A percentile compares a stretch with the other conserved stretches of the same genome.
phyloP scores from a whole-genome alignment of 2,797 vertebrate species.

The Neosalanx taihuensis region DNA sequence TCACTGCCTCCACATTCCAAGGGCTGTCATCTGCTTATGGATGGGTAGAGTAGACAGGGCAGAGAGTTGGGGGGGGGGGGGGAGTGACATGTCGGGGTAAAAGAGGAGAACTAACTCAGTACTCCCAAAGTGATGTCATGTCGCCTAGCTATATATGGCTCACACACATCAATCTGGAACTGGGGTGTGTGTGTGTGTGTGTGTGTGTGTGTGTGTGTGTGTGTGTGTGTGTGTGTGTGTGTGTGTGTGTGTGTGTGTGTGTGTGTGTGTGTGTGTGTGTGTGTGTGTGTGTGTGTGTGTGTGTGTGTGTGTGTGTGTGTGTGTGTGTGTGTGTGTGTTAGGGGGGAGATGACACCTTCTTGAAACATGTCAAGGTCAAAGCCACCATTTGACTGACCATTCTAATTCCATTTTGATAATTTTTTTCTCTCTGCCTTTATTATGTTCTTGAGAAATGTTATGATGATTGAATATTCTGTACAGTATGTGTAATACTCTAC shows the following conservation, averaged over 20 bases:
- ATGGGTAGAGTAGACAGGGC: background rate
- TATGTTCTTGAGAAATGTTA: too few relatives aligned
- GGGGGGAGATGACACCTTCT: too few relatives aligned
- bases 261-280: constrained; percentile 6
- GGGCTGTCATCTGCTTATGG: constrained; percentile 35
- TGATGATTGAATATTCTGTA: background rate
- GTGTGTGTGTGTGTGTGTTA: background rate
- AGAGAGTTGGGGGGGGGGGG: constrained; percentile 6
- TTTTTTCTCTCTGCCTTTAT: too few relatives aligned
- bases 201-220: background rate
- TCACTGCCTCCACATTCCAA: constrained; percentile 46
- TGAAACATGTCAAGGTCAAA: background rate
- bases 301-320: constrained; percentile 7
- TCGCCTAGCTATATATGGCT: constrained; percentile 24
- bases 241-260: background rate
- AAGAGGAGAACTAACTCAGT: constrained; percentile 57
- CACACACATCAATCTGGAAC: constrained; percentile 19
- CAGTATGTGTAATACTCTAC: background rate
- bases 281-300: constrained; percentile 5
- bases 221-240: too few relatives aligned
- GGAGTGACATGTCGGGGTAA: constrained; percentile 35
- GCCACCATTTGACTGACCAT: background rate
- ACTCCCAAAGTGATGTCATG: constrained; percentile 49
- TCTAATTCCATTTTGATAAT: background rate
- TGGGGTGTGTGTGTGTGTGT: constrained; percentile 3